Percentiles rank a stretch among this genome's conserved stretches.
Evolutionary conservation across 35 echinoderm and acorn worm genomes (phyloP).

Genomic region (Stichopus chloronotus): DNA sequence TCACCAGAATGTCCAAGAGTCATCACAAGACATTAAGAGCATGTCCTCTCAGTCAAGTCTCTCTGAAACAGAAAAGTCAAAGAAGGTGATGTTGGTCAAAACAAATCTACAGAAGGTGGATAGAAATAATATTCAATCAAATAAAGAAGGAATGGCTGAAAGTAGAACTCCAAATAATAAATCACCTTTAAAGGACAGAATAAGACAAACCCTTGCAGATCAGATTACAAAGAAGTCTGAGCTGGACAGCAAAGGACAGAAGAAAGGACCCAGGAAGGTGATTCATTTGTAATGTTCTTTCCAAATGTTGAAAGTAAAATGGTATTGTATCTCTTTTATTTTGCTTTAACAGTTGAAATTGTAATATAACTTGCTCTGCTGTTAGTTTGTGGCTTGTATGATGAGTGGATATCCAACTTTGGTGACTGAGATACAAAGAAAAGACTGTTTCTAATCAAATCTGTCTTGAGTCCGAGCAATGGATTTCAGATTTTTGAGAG

Average conservation of each 20-base stretch:
- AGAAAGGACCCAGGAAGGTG: not conserved
- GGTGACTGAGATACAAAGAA: too few species aligned
- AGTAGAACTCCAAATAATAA: not conserved
- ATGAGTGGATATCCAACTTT: too few species aligned
- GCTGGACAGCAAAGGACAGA: not conserved
- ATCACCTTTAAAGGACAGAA: constrained; percentile 3
- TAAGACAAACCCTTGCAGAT: not conserved
- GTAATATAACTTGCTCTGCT: too few species aligned
- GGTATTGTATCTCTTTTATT: too few species aligned
- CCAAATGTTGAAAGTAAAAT: too few species aligned
- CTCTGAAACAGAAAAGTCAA: not conserved
- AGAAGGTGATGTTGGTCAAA: not conserved
- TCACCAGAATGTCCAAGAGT: not conserved
- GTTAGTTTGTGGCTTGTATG: too few species aligned
- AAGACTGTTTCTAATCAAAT: too few species aligned
- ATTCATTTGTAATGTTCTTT: too few species aligned
- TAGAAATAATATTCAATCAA: not conserved
- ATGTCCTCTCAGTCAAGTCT: not conserved
- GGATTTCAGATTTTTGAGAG: too few species aligned
- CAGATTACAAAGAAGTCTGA: not conserved
- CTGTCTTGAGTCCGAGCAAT: too few species aligned
- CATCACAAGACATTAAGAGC: not conserved
- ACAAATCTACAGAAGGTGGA: not conserved
- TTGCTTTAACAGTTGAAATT: too few species aligned
- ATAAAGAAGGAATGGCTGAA: not conserved